Evolutionary conservation across 2,113 vertebrate genomes (phyloP).

Genomic region (Callipepla californica): DNA sequence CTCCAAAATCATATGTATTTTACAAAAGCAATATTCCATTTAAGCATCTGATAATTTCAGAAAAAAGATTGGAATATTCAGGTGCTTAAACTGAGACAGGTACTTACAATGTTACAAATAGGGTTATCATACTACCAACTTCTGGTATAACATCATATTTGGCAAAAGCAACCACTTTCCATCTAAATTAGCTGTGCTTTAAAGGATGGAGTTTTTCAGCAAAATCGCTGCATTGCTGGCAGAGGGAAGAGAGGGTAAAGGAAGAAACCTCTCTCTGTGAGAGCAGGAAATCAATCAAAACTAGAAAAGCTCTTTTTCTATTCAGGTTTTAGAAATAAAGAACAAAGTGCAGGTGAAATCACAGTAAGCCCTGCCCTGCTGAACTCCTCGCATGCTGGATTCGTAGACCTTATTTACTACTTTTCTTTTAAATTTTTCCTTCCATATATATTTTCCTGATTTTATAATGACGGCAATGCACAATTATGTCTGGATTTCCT

Average conservation of each 20-base stretch:
- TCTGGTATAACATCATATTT: background rate
- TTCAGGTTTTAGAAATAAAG: background rate
- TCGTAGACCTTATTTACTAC: background rate
- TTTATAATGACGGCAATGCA: background rate
- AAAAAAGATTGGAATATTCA: background rate
- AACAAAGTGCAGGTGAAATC: background rate
- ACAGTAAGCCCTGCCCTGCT: background rate
- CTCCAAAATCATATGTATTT: background rate
- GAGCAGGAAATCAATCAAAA: background rate
- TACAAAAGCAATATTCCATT: background rate
- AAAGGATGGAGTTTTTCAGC: background rate
- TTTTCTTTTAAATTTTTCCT: background rate
- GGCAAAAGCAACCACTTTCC: background rate
- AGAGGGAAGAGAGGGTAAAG: background rate
- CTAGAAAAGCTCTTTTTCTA: background rate
- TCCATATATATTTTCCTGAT: background rate
- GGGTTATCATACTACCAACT: background rate
- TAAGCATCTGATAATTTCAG: background rate
- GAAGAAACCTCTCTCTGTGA: background rate
- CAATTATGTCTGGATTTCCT: background rate
- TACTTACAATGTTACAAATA: background rate
- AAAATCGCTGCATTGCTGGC: background rate
- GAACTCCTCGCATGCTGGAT: background rate
- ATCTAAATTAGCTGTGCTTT: background rate
- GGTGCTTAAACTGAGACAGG: constrained; percentile 13